Percentiles rank a stretch among this genome's conserved stretches.
Conservation (phyloP, 2,888 invertebrate genomes). For the Chloroclystis v-ata region DNA sequence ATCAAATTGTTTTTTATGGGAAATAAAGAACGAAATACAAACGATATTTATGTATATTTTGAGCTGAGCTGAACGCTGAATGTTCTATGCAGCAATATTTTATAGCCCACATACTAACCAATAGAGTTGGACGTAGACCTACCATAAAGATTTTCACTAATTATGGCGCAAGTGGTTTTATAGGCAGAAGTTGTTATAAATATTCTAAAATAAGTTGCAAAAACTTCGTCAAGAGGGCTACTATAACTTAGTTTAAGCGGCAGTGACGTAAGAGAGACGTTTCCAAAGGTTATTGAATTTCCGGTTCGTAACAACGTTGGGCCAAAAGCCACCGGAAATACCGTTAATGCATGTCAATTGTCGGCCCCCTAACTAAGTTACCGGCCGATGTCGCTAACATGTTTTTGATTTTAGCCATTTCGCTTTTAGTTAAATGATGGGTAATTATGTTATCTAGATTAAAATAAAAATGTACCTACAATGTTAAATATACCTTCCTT, state of each 20-base stretch:
- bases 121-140: no score
- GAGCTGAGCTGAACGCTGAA: no score
- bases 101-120: no score
- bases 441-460: background rate
- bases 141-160: no score
- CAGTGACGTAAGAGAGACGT: slow-evolving; percentile 43
- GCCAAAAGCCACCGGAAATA: slow-evolving; percentile 63
- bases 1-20: no score
- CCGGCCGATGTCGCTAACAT: slow-evolving; percentile 25
- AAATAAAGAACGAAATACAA: no score
- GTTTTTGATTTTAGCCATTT: slow-evolving; percentile 18
- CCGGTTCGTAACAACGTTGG: slow-evolving; percentile 65
- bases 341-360: slow-evolving; percentile 75
- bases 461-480: no score
- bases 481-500: no score
- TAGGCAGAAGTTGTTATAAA: no score
- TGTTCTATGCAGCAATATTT: no score
- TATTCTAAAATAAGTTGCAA: background rate
- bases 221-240: background rate
- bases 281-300: slow-evolving; percentile 69
- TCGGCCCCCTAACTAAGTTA: slow-evolving; percentile 61
- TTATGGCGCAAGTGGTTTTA: background rate
- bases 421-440: slow-evolving; percentile 5
- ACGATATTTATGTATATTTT: no score
- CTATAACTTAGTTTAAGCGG: slow-evolving; percentile 21